Percentiles rank a stretch among this genome's conserved stretches.
These are phyloP conservation scores for Pedionomus torquatus DNA, from an alignment of 2,113 vertebrate genomes.

Conservation along the genomic window DNA sequence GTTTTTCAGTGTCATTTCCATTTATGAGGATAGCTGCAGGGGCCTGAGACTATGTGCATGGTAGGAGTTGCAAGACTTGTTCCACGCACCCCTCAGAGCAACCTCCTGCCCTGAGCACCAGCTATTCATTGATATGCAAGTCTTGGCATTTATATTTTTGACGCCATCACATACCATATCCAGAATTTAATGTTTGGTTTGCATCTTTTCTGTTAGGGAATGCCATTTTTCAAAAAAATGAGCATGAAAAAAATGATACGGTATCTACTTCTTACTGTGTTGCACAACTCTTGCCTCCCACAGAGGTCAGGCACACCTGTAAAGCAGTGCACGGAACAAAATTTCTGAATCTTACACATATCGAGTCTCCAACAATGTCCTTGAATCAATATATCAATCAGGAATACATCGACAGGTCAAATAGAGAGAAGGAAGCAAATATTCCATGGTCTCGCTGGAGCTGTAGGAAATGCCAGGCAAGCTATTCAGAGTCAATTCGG, in stretches of 20 bases:
- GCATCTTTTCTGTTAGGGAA: background rate
- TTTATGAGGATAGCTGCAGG: background rate
- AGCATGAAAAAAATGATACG: background rate
- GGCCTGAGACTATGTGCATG: accelerated
- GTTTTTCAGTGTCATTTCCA: background rate
- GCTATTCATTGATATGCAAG: background rate
- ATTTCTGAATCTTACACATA: background rate
- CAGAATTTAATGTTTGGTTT: background rate
- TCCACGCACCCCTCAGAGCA: background rate
- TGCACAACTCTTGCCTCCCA: background rate
- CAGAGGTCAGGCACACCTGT: background rate
- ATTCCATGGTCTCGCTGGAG: background rate
- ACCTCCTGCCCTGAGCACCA: background rate
- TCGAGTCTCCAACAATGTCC: background rate
- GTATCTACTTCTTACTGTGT: background rate
- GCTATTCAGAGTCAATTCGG: background rate
- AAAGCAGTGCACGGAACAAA: background rate
- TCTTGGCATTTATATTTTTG: background rate
- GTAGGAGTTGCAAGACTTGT: background rate
- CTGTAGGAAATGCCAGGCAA: background rate
- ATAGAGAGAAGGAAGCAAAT: background rate
- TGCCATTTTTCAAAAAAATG: background rate
- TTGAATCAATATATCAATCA: background rate
- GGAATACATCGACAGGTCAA: background rate
- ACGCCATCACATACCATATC: background rate